phyloP scores from a whole-genome alignment of 2,797 vertebrate species.

The Pipistrellus nathusii region DNA sequence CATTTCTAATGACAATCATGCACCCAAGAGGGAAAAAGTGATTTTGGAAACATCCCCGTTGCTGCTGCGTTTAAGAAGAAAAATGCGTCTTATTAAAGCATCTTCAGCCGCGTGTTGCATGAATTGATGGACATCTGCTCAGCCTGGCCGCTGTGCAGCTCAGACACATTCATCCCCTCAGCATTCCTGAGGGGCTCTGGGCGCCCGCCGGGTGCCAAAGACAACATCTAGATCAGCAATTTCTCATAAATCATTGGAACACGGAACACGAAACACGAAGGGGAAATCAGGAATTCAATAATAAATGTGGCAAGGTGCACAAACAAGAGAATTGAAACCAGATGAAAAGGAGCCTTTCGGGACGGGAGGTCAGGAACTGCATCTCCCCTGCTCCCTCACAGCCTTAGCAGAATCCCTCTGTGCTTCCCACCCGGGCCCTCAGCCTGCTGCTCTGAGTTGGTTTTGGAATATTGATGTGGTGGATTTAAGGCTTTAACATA shows the following conservation, averaged over 20 bases:
- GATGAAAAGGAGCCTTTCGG: slow-evolving; percentile 73
- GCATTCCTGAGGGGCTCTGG: slow-evolving; percentile 66
- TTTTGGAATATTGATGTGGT: slow-evolving; percentile 73
- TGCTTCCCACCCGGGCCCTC: neutral
- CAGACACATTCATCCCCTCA: slow-evolving; percentile 62
- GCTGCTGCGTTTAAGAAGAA: slow-evolving; percentile 53
- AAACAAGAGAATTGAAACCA: slow-evolving; percentile 83
- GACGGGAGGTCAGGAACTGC: slow-evolving; percentile 52
- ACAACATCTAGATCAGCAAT: slow-evolving; percentile 82
- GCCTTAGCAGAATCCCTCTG: neutral
- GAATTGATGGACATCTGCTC: slow-evolving; percentile 36
- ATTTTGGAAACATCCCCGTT: slow-evolving; percentile 7
- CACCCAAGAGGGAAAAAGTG: neutral
- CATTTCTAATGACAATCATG: neutral
- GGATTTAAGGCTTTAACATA: slow-evolving; percentile 70
- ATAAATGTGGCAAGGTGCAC: slow-evolving; percentile 80
- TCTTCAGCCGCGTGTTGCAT: slow-evolving; percentile 32
- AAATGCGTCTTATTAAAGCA: neutral
- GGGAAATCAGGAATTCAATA: slow-evolving; percentile 76
- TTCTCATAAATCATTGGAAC: slow-evolving; percentile 82
- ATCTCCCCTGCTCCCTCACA: neutral
- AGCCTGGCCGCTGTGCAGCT: slow-evolving; percentile 16
- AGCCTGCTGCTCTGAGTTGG: neutral
- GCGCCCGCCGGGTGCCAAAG: slow-evolving; percentile 72
- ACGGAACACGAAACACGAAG: slow-evolving; percentile 68